Evolutionary conservation across 2,797 vertebrate genomes (phyloP), one percentile per base, ranked within the genome.

Genomic region (Trachurus trachurus): DNA sequence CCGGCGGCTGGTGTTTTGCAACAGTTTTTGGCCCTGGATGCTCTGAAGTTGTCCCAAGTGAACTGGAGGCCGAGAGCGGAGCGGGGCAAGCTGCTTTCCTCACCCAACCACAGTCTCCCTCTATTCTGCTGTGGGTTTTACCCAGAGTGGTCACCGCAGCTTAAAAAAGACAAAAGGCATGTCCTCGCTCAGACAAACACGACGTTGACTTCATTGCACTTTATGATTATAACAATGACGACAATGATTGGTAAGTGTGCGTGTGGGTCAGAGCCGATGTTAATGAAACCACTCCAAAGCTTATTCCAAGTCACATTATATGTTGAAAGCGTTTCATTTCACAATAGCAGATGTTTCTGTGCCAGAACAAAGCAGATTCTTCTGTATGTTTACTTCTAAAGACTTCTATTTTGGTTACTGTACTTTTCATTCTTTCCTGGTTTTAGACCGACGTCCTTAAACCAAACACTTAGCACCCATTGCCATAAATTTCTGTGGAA

Each of bases 121-220:
- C 71, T 82, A 49, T 78, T 84, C 79, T 71, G 26, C 78, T 88
- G 89, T 76, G 88, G 93, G 84, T 93, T 85, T 73, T 57, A 79
- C 86, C 91, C 92, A 78, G 78, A 92, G 88, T 86, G 85, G 87
- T 78, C 90, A 88, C 89, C 66, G 26, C 89, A 92, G 92, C 93
- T 83, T 88, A 89, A 95, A 95, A 95, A 95, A 95, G 92, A 92
- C 87, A 90, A 86, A 81, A 87, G 84, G 81, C 88, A 85, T 81
- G 88, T 81, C 88, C 83, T 74, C 37, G 11, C 70, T 71, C 59
- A 63, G 71, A 80, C 71, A 74, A 75, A 76, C 66, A 74, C 70
- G 49, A 60, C 49, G 42, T 52, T 54, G 54, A 78, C 82, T 66
- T 47, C 71, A 1, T 9, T 31, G 76, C 50, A 76, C 71, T 40